Base-by-base conservation (phyloP, 2,113 vertebrate species). In the Tenrec ecaudatus region DNA sequence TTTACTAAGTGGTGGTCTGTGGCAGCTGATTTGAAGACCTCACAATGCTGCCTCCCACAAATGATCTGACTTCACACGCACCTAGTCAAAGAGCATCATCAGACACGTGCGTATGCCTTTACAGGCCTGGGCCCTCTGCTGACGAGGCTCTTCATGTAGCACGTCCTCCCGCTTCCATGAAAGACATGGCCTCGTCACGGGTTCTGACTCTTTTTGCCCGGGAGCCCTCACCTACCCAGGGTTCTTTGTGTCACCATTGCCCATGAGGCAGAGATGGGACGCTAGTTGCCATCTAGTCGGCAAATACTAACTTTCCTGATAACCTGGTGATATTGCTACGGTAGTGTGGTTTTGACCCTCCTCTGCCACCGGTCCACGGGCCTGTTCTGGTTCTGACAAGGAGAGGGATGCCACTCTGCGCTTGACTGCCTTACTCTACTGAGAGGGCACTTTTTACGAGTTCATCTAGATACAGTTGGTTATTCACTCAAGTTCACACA, bases 1-100 rank as follows among this genome's bases (percentile, higher is more conserved):
- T 82, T 57, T 85, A 89, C 43, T 88, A 80, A 66, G 16, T 23
- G 36, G 66, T 76, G 86, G 92, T 80, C 58, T 76, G 12, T 62
- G 2, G 9, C 14, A 36, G 71, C 81, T 86, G 82, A 57, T 64
- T 89, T 85, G 76, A 94, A 78, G 66, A 76, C 64, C 58, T 43
- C 20, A 33, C 9, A n/a, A 84, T 22, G 58, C 86, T 77, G 25
- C 43, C 47, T 36, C 40, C 62, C 53, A 6, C 68, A 94, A 78
- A 76, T 78, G 62, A 80, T 64, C 36, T 36, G 2, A 0, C 64
- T 57, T 66, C 25, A 6, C 8, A 29, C 27, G 47, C 25, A 11
- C 7, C 0, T 82, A n/a, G n/a, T n/a, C 22, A 81, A 79, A 77
- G 66, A 38, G 22, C 19, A 8, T 80, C 40, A 57, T 69, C 27